These are phyloP conservation scores for Dolichallabes microphthalmus DNA, from an alignment of 2,113 vertebrate genomes.

Conservation along the genomic window DNA sequence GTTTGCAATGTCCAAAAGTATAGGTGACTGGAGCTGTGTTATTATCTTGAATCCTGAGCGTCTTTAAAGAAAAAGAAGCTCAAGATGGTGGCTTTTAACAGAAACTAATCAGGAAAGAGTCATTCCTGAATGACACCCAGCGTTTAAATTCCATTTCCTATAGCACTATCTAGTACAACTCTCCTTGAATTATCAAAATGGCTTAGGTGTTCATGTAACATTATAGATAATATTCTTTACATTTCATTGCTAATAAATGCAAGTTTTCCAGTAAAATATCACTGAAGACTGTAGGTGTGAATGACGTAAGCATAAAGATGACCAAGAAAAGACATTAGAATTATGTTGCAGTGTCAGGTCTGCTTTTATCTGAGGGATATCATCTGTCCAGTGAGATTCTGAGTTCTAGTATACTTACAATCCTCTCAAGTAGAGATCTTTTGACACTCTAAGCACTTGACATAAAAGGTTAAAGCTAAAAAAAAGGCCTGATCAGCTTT, in stretches of 20 bases:
- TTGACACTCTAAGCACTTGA: background rate
- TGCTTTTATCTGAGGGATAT: background rate
- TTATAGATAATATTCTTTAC: background rate
- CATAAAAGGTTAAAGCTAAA: too few species aligned
- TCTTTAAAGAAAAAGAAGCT: too few species aligned
- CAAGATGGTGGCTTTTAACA: background rate
- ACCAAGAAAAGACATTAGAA: background rate
- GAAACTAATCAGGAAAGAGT: background rate
- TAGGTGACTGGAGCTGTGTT: background rate
- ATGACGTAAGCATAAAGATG: background rate
- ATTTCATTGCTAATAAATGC: background rate
- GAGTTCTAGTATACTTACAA: too few species aligned
- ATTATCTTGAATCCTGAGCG: background rate
- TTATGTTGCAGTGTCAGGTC: background rate
- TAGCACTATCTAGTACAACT: background rate
- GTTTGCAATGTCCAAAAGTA: background rate
- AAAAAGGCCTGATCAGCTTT: too few species aligned
- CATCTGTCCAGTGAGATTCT: background rate
- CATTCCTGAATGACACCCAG: background rate
- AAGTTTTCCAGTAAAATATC: background rate
- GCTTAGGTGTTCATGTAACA: background rate
- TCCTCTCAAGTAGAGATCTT: too few species aligned
- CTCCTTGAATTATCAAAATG: background rate
- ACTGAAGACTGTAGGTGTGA: background rate
- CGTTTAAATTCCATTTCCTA: background rate